A percentile compares a stretch with the other conserved stretches of the same genome.
phyloP scores from a whole-genome alignment of 1,140 invertebrate genomes.

The Apocrypta bakeri region DNA sequence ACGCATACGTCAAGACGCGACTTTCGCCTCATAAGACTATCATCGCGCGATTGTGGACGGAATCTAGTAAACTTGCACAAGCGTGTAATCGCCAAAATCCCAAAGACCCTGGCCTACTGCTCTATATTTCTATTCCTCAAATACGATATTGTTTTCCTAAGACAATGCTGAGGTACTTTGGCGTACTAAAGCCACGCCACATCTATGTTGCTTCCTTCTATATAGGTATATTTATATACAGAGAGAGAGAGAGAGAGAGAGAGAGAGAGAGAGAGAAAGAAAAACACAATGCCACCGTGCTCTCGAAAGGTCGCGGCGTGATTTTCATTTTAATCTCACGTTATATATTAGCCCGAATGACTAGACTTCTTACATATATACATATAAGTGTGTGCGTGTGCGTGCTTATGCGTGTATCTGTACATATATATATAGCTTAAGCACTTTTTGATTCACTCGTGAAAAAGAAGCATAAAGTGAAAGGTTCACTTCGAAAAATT shows the following conservation, averaged over 20 bases:
- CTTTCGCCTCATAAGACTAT: no score
- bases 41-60: no score
- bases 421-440: background rate
- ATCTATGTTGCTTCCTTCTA: background rate
- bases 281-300: constrained; percentile 42
- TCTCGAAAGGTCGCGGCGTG: background rate
- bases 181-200: no score
- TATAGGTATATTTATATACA: background rate
- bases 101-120: constrained; percentile 30
- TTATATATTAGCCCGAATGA: constrained; percentile 36
- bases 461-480: constrained; percentile 35
- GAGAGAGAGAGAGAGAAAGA: background rate
- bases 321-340: constrained; percentile 35
- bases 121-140: constrained; percentile 28
- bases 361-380: background rate
- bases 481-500: constrained; percentile 10
- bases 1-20: no score
- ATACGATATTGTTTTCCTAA: constrained; percentile 32
- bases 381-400: no score
- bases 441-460: constrained; percentile 25
- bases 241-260: no score
- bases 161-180: constrained; percentile 18
- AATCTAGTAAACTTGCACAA: no score
- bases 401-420: no score
- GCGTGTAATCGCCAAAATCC: background rate